These are phyloP conservation scores for Eumacrocentrus americanus DNA, from an alignment of 2,888 invertebrate genomes.

Conservation along the genomic window DNA sequence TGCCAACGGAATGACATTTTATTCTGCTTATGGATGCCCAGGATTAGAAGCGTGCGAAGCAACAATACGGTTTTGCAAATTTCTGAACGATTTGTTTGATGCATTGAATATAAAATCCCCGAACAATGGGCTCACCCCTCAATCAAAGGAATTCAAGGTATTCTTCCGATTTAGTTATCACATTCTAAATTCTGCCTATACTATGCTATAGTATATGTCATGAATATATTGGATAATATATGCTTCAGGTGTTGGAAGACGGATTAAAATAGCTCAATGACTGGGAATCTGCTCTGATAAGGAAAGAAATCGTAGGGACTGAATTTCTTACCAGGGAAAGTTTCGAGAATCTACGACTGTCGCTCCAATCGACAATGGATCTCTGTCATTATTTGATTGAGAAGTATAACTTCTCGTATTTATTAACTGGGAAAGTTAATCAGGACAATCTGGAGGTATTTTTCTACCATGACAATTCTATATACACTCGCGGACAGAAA, in stretches of 20 bases:
- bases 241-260: slow-evolving; percentile 12
- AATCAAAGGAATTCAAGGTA: neutral
- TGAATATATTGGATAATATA: neutral
- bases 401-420: slow-evolving; percentile 19
- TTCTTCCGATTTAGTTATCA: neutral
- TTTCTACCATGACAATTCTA: no score
- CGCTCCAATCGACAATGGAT: slow-evolving; percentile 26
- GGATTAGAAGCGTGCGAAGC: neutral
- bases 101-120: slow-evolving; percentile 7
- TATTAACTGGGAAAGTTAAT: slow-evolving; percentile 29
- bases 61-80: neutral
- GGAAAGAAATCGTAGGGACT: neutral
- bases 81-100: slow-evolving; percentile 4
- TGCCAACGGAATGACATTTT: slow-evolving; percentile 10
- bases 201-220: no score
- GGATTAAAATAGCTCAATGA: slow-evolving; percentile 7
- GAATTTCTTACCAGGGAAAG: slow-evolving; percentile 19
- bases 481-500: no score
- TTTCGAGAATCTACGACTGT: slow-evolving; percentile 15
- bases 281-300: neutral
- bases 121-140: neutral
- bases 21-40: neutral
- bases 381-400: slow-evolving; percentile 30
- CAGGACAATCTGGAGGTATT: slow-evolving; percentile 37
- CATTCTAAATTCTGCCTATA: neutral